Base-by-base conservation (phyloP, 2,113 vertebrate species). In the Grammomys dolichurus region DNA sequence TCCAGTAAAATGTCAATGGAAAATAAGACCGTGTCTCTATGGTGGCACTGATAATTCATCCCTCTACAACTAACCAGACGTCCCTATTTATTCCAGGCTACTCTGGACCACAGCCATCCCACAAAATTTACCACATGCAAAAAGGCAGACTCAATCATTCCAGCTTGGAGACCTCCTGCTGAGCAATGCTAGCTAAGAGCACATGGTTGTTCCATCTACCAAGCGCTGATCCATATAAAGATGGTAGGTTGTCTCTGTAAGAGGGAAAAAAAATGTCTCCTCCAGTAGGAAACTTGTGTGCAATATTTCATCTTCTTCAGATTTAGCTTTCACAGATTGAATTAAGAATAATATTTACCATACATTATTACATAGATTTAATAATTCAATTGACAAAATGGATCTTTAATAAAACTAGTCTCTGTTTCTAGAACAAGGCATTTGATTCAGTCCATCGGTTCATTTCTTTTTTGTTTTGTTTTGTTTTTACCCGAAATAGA, bases 181-280 rank as follows among this genome's bases (percentile, higher is more conserved):
- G 17, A 33, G 10, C 5, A 56, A 16, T 10, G 11, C 19, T 60
- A 54, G 10, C 33, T 31, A 7, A 78, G 4, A 8, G 36, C 48
- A 14, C 8, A 12, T 2, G 20, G 3, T 14, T 81, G 16, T 14
- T 14, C 9, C 17, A 0, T 36, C 11, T 51, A 8, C 40, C 3
- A 19, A 78, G 11, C 46, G 81, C 48, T 17, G 2, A 1, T 26
- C 31, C 10, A 7, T 19, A 56, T 0, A 31, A 9, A 72, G 10
- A 40, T 3, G 0, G 31, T 4, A 36, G 51, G 1, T 67, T 87
- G 17, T 72, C 11, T 5, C 0, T n/a, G 0, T 17, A 33, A 63
- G 36, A 16, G 17, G 51, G 40, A 82, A n/a, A 60, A 60, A 1
- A 31, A 2, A 46, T 36, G n/a, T 48, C 58, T 10, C 36, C 1